Base-by-base conservation (phyloP, 2,797 vertebrate genomes). In the Micromesistius poutassou region DNA sequence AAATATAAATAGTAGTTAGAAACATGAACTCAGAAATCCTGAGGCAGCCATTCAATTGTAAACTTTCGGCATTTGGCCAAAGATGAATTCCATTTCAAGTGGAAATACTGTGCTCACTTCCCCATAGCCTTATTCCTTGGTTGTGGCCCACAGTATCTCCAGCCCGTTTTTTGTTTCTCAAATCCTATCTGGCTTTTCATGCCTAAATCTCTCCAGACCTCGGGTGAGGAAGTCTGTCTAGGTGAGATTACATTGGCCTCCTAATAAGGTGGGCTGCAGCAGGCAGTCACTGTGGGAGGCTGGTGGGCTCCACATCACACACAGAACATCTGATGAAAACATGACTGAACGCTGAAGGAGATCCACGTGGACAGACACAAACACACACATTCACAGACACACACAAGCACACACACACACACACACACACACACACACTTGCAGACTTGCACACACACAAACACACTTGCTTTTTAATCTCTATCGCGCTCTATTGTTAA, bases 271-370 rank as follows among this genome's bases (percentile, higher is more conserved):
- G 22, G 66, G n/a, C 70, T 5, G 22, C 22, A 62, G 22, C 55
- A 62, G 50, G 50, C 50, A 9, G 22, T 8, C 55, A 22, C 55
- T 62, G 12, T 7, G 55, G 55, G 55, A 62, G 55, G n/a, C 55
- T n/a, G 55, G n/a, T n/a, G 22, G 22, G 50, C 50, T 22, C n/a
- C 50, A 62, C 73, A 70, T 77, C 75, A 78, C 30, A 80, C 74
- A 50, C 36, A 74, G 46, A 73, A 75, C 73, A 77, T 81, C 76
- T 50, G 31, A 79, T 77, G 75, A 83, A 77, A 80, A 82, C 78
- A 74, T 30, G 42, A 30, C 80, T 76, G 71, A 6, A 30, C n/a
- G 80, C 77, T 28, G 81, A 84, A 2, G 81, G 9, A 76, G 22
- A 55, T 7, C 25, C 19, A 70, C 2, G 50, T 72, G 55, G 40